Evolutionary conservation across 2,797 vertebrate species (phyloP), one percentile per base, ranked within the genome.

Genomic region (Oophaga sylvatica): DNA sequence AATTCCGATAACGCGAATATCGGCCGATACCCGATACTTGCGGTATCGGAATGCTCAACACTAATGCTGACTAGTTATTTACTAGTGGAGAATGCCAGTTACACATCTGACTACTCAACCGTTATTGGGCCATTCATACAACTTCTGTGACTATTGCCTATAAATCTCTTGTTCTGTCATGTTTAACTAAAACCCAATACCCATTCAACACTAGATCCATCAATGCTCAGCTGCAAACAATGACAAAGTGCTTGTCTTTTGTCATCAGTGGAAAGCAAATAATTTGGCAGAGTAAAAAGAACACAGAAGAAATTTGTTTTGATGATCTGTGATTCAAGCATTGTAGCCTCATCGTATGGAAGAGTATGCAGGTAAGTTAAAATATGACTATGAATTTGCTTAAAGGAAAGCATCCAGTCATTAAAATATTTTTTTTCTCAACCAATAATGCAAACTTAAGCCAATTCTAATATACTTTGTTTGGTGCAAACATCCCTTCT

Each of bases 131-230:
- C 94, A 95, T 96, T 95, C 90, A 93, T 95, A 95, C 94, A 94
- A 92, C 90, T 95, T 96, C 94, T 94, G 92, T 93, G 93, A 95
- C 91, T 91, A 89, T 92, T 91, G 93, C 95, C 96, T 96, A 97
- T 97, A 97, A 96, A 97, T 97, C 95, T 97, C 94, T 91, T 92
- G 91, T 93, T 88, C 93, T 94, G 94, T 95, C 93, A 94, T 93
- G 94, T 96, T 96, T 96, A 96, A 97, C 95, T 96, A 96, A 97
- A 97, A 96, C 94, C 96, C 95, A 96, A 96, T 96, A 95, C 94
- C 94, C 96, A 96, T 97, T 97, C 96, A 96, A 96, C 94, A 96
- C 94, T 96, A 96, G 96, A 97, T 97, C 95, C 95, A 96, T 97
- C 96, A 96, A 94, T 95, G 95, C 96, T 97, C 95, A 92, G 94